Percentiles rank a stretch among this genome's conserved stretches.
phyloP scores from a whole-genome alignment of 2,888 invertebrate genomes.

The Dione vanillae region DNA sequence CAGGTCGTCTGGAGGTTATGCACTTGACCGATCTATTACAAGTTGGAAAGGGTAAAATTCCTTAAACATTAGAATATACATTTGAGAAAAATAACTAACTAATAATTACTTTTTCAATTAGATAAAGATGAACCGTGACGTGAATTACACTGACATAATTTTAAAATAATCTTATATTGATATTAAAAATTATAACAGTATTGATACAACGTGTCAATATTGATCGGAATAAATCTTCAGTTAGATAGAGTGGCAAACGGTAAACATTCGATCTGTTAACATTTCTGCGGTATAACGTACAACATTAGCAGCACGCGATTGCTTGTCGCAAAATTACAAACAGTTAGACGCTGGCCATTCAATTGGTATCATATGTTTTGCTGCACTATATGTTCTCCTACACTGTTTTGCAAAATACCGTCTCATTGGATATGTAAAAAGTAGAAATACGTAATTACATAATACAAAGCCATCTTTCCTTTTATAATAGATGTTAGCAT shows the following conservation, averaged over 20 bases:
- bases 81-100: too few species aligned
- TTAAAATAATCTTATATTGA: too few species aligned
- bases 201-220: background rate
- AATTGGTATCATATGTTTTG: conserved; percentile 25
- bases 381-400: too few species aligned
- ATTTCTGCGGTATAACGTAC: conserved; percentile 35
- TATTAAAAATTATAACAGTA: too few species aligned
- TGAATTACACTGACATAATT: too few species aligned
- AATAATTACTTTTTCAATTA: too few species aligned
- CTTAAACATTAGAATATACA: too few species aligned
- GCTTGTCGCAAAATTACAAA: conserved; percentile 40
- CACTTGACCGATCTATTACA: conserved; percentile 40
- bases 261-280: conserved; percentile 32
- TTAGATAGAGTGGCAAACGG: conserved; percentile 33
- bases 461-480: background rate
- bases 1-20: conserved; percentile 58
- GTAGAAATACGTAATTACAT: background rate
- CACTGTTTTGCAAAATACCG: too few species aligned
- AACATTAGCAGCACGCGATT: conserved; percentile 35
- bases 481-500: background rate
- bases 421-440: too few species aligned
- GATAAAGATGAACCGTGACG: too few species aligned
- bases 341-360: conserved; percentile 35
- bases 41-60: conserved; percentile 25
- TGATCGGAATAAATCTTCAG: conserved; percentile 14